phyloP scores from a whole-genome alignment of 2,113 vertebrate genomes.

The Riparia riparia region DNA sequence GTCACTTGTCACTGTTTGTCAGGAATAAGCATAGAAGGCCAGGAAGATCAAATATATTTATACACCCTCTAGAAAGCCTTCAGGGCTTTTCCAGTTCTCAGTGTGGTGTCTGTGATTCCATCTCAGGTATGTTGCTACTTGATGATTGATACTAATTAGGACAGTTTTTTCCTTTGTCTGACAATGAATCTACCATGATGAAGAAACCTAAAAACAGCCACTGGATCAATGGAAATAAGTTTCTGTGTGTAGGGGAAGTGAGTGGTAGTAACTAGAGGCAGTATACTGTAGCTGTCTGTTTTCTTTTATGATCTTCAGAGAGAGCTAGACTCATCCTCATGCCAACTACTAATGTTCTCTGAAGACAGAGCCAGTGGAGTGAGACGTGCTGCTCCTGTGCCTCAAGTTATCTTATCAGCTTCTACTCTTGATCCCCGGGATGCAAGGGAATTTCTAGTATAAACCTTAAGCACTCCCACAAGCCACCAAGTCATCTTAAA shows the following conservation, averaged over 20 bases:
- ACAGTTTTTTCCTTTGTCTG: not conserved
- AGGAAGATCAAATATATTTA: not conserved
- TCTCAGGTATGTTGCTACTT: not conserved
- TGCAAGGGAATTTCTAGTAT: constrained; percentile 69
- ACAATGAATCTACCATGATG: not conserved
- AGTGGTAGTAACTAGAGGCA: not conserved
- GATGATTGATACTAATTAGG: not conserved
- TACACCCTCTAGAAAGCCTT: not conserved
- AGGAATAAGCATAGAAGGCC: not conserved
- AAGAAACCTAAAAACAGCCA: not conserved
- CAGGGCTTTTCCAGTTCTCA: not conserved
- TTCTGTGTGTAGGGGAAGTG: not conserved
- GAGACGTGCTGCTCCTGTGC: constrained; percentile 35
- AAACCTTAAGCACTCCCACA: constrained; percentile 64
- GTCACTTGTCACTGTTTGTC: not conserved
- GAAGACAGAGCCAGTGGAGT: constrained; percentile 67
- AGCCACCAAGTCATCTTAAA: constrained; percentile 73
- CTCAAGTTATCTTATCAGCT: constrained; percentile 72
- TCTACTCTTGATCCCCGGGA: constrained; percentile 64
- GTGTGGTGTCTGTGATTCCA: not conserved
- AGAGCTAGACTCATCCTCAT: not conserved
- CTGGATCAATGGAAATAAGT: not conserved
- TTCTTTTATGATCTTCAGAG: constrained; percentile 19
- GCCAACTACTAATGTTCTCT: constrained; percentile 34
- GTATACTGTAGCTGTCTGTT: not conserved